Conservation (phyloP, 2,113 vertebrate species). For the Psilopsiagon aurifrons region DNA sequence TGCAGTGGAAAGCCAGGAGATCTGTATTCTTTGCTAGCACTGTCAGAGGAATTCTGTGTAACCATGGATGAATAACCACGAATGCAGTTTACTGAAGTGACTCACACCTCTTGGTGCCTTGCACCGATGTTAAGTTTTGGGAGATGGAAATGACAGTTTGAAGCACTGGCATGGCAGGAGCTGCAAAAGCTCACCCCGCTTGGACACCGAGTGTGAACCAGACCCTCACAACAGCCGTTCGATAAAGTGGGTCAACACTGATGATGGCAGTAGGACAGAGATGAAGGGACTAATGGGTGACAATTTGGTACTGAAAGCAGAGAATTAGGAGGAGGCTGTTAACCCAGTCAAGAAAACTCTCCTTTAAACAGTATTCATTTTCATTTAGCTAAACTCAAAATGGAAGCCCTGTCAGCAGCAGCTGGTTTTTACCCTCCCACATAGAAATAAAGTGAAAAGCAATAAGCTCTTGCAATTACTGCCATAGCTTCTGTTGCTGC, state of each 20-base stretch:
- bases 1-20: background rate
- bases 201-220: background rate
- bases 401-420: background rate
- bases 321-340: background rate
- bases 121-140: background rate
- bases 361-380: background rate
- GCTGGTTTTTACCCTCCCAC: background rate
- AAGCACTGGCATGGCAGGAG: background rate
- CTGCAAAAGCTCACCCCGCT: background rate
- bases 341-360: background rate
- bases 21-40: background rate
- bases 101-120: background rate
- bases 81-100: background rate
- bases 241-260: background rate
- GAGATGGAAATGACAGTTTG: background rate
- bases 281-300: background rate
- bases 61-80: background rate
- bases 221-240: fast-evolving
- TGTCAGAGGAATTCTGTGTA: background rate
- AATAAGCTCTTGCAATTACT: background rate
- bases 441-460: background rate
- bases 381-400: slow-evolving; percentile 30
- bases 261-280: background rate
- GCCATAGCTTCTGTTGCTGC: fast-evolving
- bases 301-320: background rate